These are phyloP conservation scores for Porites cylindrica DNA, from an alignment of 92 coral and sea anemone genomes.

Conservation along the genomic window DNA sequence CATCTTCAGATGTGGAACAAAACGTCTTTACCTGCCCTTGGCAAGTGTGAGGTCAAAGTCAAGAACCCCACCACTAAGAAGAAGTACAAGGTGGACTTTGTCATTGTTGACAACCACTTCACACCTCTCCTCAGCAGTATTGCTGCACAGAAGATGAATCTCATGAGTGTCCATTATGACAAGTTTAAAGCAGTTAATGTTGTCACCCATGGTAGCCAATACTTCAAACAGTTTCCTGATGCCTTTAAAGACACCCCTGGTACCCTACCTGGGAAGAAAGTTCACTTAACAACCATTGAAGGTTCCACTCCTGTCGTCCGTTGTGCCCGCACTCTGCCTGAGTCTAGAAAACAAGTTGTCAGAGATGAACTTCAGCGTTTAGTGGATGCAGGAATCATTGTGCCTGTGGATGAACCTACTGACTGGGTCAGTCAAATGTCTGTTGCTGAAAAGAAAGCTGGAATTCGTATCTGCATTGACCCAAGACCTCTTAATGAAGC, in stretches of 20 bases:
- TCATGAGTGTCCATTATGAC: background rate
- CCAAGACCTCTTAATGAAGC: conserved; percentile 25
- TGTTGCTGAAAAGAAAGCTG: conserved; percentile 10
- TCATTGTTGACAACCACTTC: conserved; percentile 20
- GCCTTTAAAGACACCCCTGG: too few relatives aligned
- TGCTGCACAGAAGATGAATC: background rate
- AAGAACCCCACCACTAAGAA: background rate
- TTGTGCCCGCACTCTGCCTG: conserved; percentile 6
- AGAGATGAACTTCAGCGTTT: conserved; percentile 31
- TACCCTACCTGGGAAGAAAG: too few relatives aligned
- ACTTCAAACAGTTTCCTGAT: too few relatives aligned
- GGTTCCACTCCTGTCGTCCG: background rate
- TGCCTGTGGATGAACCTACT: conserved; percentile 16
- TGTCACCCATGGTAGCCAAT: background rate
- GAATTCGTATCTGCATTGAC: conserved; percentile 31
- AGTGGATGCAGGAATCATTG: background rate
- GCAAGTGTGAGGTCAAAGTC: too few relatives aligned
- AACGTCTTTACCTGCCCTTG: too few relatives aligned
- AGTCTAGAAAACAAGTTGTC: background rate
- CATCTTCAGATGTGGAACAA: too few relatives aligned
- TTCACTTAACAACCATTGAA: background rate
- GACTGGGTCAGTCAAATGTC: conserved; percentile 45
- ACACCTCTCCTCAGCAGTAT: conserved; percentile 30
- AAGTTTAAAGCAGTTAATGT: conserved; percentile 11
- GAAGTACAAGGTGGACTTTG: conserved; percentile 44